Evolutionary conservation across 2,113 vertebrate genomes (phyloP).

Genomic region (Gracilinanus agilis): DNA sequence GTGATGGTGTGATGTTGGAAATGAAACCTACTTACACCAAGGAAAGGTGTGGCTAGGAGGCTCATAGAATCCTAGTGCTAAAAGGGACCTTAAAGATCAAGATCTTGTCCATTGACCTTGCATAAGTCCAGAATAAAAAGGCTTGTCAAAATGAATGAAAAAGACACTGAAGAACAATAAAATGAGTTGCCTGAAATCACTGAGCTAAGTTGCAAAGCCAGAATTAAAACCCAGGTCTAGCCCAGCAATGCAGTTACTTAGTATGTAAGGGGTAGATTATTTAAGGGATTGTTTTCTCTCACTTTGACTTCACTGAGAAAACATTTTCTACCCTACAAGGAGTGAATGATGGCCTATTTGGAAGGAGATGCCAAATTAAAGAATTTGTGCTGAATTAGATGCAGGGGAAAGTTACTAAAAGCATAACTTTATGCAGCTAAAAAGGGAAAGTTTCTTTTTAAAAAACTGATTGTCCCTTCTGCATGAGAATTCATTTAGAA

Average conservation of each 20-base stretch:
- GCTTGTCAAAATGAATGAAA: background rate
- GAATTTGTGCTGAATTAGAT: background rate
- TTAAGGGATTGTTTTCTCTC: background rate
- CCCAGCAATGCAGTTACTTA: background rate
- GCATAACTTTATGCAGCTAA: background rate
- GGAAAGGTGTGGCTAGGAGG: background rate
- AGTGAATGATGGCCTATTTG: background rate
- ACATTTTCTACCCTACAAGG: background rate
- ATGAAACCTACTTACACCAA: background rate
- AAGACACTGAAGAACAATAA: background rate
- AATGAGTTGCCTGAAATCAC: background rate
- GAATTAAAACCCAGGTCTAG: background rate
- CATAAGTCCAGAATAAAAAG: background rate
- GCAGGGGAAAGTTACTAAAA: background rate
- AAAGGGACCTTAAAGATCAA: background rate
- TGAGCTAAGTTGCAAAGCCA: background rate
- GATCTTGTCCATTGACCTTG: background rate
- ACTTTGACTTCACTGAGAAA: background rate
- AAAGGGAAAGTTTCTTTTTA: constrained; percentile 17
- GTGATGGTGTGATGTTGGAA: background rate
- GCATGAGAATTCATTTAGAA: constrained; percentile 37
- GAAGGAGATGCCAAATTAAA: constrained; percentile 7
- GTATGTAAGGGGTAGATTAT: background rate
- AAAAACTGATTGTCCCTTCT: constrained; percentile 10
- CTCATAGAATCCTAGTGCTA: background rate